Percentiles rank a stretch among this genome's conserved stretches.
Conservation (phyloP, 2,888 invertebrate genomes). For the Noctua pronuba region DNA sequence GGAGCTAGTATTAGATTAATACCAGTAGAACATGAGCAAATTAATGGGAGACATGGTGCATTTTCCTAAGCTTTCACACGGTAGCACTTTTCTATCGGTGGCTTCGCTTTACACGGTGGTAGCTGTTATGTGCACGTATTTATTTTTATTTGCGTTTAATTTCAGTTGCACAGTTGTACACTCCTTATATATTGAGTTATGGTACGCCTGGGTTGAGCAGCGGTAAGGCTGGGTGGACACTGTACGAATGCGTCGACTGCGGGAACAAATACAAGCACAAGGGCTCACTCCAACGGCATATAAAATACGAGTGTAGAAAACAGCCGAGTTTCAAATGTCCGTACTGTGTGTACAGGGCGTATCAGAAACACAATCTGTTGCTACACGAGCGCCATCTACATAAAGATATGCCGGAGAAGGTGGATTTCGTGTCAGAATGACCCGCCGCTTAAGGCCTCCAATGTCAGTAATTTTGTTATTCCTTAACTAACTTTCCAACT, state of each 20-base stretch:
- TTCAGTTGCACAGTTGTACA: slow-evolving; percentile 91
- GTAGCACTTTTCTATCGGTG: slow-evolving; percentile 82
- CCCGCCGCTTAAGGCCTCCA: slow-evolving; percentile 77
- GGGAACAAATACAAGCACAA: slow-evolving; percentile 96
- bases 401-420: slow-evolving; percentile 89
- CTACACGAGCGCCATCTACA: slow-evolving; percentile 89
- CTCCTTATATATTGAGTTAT: slow-evolving; percentile 90
- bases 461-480: slow-evolving; percentile 83
- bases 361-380: slow-evolving; percentile 92
- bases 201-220: slow-evolving; percentile 85
- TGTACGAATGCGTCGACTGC: slow-evolving; percentile 93
- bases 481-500: slow-evolving; percentile 61
- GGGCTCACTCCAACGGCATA: slow-evolving; percentile 94
- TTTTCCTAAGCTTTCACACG: slow-evolving; percentile 85
- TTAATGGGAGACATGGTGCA: slow-evolving; percentile 91
- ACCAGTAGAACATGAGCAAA: slow-evolving; percentile 79
- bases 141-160: slow-evolving; percentile 89
- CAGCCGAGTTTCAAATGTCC: slow-evolving; percentile 93
- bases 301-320: slow-evolving; percentile 94
- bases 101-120: slow-evolving; percentile 87
- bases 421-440: slow-evolving; percentile 90
- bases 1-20: slow-evolving; percentile 73
- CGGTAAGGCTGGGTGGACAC: slow-evolving; percentile 87
- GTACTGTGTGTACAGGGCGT: slow-evolving; percentile 92
- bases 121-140: slow-evolving; percentile 88